Percentiles rank a stretch among this genome's conserved stretches.
phyloP scores from a whole-genome alignment of 2,888 invertebrate genomes.

The Hirtodrosophila duncani region DNA sequence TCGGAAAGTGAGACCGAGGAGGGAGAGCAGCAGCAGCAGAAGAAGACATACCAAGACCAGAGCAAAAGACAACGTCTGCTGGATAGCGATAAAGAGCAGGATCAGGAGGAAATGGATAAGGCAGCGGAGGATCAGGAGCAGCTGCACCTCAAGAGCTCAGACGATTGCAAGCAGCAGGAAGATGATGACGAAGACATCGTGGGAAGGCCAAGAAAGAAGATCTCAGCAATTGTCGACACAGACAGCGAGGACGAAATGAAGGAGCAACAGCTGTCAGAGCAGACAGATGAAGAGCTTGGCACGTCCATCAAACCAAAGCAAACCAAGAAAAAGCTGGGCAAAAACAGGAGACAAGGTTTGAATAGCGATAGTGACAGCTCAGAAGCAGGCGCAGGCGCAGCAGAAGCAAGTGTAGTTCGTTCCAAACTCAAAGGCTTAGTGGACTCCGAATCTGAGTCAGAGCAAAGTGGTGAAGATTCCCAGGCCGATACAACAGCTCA shows the following conservation, averaged over 20 bases:
- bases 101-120: background rate
- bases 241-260: conserved; percentile 54
- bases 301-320: conserved; percentile 14
- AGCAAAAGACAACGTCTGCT: conserved; percentile 20
- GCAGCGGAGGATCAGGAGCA: background rate
- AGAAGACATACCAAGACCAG: conserved; percentile 22
- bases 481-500: too few relatives aligned
- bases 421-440: conserved; percentile 44
- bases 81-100: conserved; percentile 47
- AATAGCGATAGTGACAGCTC: conserved; percentile 22
- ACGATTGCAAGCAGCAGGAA: too few relatives aligned
- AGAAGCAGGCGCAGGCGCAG: background rate
- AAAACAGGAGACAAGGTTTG: conserved; percentile 26
- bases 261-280: too few relatives aligned
- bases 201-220: conserved; percentile 38
- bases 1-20: conserved; percentile 72
- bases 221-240: conserved; percentile 43
- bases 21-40: conserved; percentile 26
- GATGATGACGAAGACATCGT: background rate
- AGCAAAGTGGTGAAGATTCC: conserved; percentile 26
- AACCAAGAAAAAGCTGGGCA: conserved; percentile 15
- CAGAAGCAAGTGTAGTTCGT: background rate
- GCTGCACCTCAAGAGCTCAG: background rate
- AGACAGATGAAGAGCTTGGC: too few relatives aligned
- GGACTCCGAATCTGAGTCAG: conserved; percentile 55